Conservation (phyloP, 2,888 invertebrate species). For the Drosophila subquinaria region DNA sequence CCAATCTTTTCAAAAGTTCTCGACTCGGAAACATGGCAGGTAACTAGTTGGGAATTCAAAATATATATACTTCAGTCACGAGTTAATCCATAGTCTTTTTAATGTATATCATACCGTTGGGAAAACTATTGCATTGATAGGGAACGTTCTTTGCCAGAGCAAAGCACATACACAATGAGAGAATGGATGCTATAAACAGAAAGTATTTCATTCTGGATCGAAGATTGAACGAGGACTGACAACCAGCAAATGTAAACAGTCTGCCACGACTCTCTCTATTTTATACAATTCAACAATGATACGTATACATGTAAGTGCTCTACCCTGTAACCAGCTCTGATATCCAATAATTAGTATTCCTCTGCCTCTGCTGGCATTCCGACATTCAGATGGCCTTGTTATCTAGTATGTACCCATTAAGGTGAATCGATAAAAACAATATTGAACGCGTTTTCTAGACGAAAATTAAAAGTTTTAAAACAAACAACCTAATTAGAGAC, state of each 20-base stretch:
- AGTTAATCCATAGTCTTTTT: background rate
- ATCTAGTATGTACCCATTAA: background rate
- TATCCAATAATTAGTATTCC: background rate
- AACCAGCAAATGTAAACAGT: background rate
- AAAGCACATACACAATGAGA: background rate
- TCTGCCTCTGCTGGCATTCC: background rate
- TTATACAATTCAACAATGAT: background rate
- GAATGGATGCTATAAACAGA: background rate
- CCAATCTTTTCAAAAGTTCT: background rate
- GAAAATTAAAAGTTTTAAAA: too few species aligned
- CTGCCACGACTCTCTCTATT: background rate
- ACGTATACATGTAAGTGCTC: background rate
- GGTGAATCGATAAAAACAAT: background rate
- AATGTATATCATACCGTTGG: background rate
- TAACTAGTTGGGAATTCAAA: background rate
- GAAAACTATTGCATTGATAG: background rate
- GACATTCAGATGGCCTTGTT: too few species aligned
- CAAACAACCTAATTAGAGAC: too few species aligned
- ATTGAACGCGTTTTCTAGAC: too few species aligned
- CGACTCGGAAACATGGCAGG: background rate
- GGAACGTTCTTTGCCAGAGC: background rate
- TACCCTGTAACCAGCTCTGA: background rate
- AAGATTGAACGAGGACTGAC: background rate
- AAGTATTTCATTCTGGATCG: constrained; percentile 6
- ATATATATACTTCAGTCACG: too few species aligned